phyloP scores from a whole-genome alignment of 2,113 vertebrate species.

The Stomatorhinus ivindoensis region DNA sequence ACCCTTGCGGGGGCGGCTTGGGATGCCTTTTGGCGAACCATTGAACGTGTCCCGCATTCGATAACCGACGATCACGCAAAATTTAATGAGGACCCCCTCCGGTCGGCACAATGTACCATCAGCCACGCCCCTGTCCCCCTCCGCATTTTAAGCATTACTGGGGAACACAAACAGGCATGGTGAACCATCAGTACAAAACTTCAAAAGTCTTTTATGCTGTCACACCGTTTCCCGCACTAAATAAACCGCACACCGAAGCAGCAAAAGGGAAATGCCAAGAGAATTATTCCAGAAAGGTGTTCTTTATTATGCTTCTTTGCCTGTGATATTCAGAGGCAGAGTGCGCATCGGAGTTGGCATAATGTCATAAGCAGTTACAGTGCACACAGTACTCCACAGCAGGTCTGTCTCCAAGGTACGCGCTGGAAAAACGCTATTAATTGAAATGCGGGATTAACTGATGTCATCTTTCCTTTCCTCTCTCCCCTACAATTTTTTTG shows the following conservation, averaged over 20 bases:
- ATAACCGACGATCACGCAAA: not conserved
- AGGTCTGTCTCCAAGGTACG: slow-evolving; percentile 15
- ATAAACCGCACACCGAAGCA: not conserved
- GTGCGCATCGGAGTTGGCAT: not conserved
- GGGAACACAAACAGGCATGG: not conserved
- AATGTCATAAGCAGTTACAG: slow-evolving; percentile 8
- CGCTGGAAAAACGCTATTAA: slow-evolving; percentile 39
- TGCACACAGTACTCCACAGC: slow-evolving; percentile 3
- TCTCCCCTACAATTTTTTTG: slow-evolving; percentile 1
- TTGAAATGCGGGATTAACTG: slow-evolving; percentile 47
- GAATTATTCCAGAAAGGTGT: not conserved
- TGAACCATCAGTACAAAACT: not conserved
- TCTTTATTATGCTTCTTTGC: not conserved
- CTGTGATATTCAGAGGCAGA: not conserved
- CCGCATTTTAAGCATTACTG: slow-evolving; percentile 9
- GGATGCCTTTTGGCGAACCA: not conserved
- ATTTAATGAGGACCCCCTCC: not conserved
- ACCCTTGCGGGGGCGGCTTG: not conserved
- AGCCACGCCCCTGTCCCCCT: not conserved
- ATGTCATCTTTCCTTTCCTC: slow-evolving; percentile 38
- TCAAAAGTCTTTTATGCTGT: slow-evolving; percentile 12
- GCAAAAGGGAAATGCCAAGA: not conserved
- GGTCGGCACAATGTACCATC: not conserved
- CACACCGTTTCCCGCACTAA: not conserved
- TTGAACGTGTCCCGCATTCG: not conserved